These are phyloP conservation scores for Urophycis tenuis DNA, from an alignment of 2,797 vertebrate species.

Conservation along the genomic window DNA sequence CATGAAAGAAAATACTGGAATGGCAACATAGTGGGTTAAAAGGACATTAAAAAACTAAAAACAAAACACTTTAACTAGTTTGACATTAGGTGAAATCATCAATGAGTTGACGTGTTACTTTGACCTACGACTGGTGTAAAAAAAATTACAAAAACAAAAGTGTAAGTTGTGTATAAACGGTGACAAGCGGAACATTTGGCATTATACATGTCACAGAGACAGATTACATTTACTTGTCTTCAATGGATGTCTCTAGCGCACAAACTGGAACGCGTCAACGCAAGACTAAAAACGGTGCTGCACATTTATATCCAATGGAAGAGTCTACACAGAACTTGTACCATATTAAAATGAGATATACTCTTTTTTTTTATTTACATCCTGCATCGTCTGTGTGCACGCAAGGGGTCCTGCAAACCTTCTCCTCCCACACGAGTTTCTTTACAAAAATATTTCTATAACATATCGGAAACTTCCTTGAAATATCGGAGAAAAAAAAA, in stretches of 20 bases:
- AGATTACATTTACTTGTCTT: conserved; percentile 36
- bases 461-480: conserved; percentile 55
- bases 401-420: conserved; percentile 55
- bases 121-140: conserved; percentile 30
- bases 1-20: conserved; percentile 55
- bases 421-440: conserved; percentile 35
- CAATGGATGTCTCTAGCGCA: conserved; percentile 43
- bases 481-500: conserved; percentile 57
- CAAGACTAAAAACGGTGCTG: conserved; percentile 36
- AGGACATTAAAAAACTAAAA: conserved; percentile 12
- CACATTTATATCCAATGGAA: conserved; percentile 26
- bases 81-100: conserved; percentile 19
- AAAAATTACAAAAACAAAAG: conserved; percentile 44
- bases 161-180: conserved; percentile 29
- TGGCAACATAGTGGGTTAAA: conserved; percentile 20
- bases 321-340: conserved; percentile 37
- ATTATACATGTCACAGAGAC: conserved; percentile 40
- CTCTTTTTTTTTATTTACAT: conserved; percentile 63
- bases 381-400: conserved; percentile 59
- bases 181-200: conserved; percentile 36
- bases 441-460: conserved; percentile 77
- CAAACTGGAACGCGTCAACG: conserved; percentile 63
- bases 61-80: conserved; percentile 22
- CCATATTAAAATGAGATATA: conserved; percentile 57
- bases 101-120: conserved; percentile 37